A percentile compares a stretch with the other conserved stretches of the same genome.
Conservation (phyloP, 2,888 invertebrate genomes). For the Tenodera sinensis region DNA sequence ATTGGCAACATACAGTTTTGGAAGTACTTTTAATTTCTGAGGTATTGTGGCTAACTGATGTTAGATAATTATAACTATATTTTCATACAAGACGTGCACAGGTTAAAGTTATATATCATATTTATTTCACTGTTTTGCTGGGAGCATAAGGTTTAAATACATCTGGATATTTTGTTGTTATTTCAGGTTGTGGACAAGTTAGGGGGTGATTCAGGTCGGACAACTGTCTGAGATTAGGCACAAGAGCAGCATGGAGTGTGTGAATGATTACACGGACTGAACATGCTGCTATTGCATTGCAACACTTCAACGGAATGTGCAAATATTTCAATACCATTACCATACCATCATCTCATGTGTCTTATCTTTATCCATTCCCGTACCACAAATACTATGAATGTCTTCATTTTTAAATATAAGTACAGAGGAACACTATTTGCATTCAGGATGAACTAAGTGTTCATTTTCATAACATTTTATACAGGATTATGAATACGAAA, state of each 20-base stretch:
- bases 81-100: too few relatives aligned
- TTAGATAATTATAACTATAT: too few relatives aligned
- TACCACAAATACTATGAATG: neutral
- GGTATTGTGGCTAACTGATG: too few relatives aligned
- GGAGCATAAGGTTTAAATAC: too few relatives aligned
- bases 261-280: neutral
- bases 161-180: slow-evolving; percentile 11
- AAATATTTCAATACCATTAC: neutral
- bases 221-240: slow-evolving; percentile 64
- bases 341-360: neutral
- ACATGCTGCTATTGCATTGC: neutral
- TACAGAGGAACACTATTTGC: neutral
- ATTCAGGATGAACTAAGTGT: neutral
- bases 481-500: neutral
- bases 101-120: too few relatives aligned
- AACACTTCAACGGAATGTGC: neutral
- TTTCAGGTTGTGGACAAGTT: slow-evolving; percentile 73
- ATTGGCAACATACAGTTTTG: too few relatives aligned
- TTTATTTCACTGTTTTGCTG: too few relatives aligned
- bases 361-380: neutral
- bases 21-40: too few relatives aligned
- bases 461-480: neutral
- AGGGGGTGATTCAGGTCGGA: slow-evolving; percentile 77
- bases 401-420: neutral
- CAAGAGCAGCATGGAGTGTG: neutral